Conservation (phyloP, 2,797 vertebrate genomes). For the Euphonia xanthogaster region DNA sequence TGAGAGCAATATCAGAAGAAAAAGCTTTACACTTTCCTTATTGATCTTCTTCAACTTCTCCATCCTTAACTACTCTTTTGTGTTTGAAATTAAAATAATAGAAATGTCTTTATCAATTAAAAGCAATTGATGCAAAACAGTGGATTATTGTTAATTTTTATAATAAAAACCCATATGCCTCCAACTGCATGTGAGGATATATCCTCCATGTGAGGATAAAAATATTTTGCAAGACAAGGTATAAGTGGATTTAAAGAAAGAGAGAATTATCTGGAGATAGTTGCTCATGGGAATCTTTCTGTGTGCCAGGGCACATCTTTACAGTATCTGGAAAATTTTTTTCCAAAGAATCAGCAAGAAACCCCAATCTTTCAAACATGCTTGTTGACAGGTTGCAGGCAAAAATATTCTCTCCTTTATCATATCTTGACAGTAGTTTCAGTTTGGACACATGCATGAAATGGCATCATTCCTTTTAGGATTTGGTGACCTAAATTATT, state of each 20-base stretch:
- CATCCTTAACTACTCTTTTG: not conserved
- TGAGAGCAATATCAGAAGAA: not conserved
- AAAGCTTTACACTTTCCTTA: not conserved
- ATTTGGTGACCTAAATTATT: not conserved
- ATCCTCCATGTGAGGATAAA: not conserved
- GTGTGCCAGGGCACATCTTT: not conserved
- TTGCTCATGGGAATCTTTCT: not conserved
- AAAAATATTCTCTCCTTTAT: not conserved
- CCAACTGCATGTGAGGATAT: not conserved
- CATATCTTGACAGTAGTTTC: not conserved
- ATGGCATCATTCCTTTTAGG: not conserved
- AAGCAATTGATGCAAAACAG: not conserved
- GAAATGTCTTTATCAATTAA: not conserved
- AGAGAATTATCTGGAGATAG: not conserved
- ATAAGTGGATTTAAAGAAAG: not conserved
- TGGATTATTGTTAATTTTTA: not conserved
- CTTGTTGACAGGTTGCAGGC: not conserved
- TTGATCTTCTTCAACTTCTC: not conserved
- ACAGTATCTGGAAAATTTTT: not conserved
- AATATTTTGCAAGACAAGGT: not conserved
- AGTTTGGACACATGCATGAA: not conserved
- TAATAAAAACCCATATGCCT: not conserved
- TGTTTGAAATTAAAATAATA: not conserved
- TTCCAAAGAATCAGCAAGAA: not conserved
- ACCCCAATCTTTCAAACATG: rapidly evolving